A percentile compares a stretch with the other conserved stretches of the same genome.
phyloP scores from a whole-genome alignment of 2,797 vertebrate genomes.

The Anolis apletophallus region DNA sequence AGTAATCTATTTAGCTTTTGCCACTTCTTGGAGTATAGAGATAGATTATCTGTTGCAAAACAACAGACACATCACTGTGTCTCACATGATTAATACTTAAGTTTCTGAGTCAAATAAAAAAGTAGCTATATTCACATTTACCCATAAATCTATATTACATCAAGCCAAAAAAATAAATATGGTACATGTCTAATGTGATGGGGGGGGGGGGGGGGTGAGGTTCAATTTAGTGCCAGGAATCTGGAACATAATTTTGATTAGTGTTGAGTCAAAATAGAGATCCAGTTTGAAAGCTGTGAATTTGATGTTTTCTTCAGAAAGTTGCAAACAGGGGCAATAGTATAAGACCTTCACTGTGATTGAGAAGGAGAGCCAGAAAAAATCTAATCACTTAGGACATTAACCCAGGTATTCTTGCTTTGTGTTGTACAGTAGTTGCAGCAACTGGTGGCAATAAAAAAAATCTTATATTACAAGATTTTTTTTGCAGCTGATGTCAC shows the following conservation, averaged over 20 bases:
- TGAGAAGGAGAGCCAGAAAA: too few relatives aligned
- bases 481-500: neutral
- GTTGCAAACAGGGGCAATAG: neutral
- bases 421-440: neutral
- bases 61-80: slow-evolving; percentile 39
- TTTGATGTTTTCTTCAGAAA: too few relatives aligned
- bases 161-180: neutral
- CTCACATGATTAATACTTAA: slow-evolving; percentile 2
- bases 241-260: slow-evolving; percentile 11
- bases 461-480: neutral
- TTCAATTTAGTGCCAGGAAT: neutral
- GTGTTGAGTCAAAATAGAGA: neutral
- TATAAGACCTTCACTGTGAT: neutral
- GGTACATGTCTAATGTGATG: neutral
- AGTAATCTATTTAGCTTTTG: slow-evolving; percentile 2
- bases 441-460: neutral
- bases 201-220: neutral
- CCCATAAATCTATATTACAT: slow-evolving; percentile 35
- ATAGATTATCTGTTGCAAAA: slow-evolving; percentile 39
- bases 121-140: slow-evolving; percentile 31
- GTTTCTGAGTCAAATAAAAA: neutral
- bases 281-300: neutral
- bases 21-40: slow-evolving; percentile 41
- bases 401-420: neutral
- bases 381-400: neutral